Percentiles rank a stretch among this genome's conserved stretches.
Evolutionary conservation across 1,140 invertebrate species (phyloP).

Genomic region (Hylaeus anthracinus): DNA sequence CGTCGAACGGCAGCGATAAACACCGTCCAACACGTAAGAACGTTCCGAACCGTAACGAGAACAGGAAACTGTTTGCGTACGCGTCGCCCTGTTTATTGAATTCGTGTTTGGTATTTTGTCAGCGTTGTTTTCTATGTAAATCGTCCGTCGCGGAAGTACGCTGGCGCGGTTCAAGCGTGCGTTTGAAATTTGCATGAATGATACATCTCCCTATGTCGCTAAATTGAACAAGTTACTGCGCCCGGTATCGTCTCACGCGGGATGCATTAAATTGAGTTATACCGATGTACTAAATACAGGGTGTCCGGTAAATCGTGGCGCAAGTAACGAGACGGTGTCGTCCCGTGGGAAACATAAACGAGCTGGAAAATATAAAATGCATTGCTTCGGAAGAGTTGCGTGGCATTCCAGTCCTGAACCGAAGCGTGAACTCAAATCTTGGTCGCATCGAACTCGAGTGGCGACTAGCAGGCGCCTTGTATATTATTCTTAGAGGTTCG

Average conservation of each 20-base stretch:
- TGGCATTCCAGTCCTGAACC: background rate
- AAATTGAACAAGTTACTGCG: conserved; percentile 43
- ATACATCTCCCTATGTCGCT: conserved; percentile 21
- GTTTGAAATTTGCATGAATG: conserved; percentile 39
- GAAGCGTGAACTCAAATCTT: background rate
- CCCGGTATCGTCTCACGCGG: conserved; percentile 10
- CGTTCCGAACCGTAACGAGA: background rate
- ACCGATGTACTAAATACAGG: background rate
- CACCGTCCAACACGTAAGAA: conserved; percentile 7
- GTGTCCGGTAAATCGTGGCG: background rate
- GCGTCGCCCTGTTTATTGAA: conserved; percentile 9
- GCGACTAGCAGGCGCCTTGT: too few species aligned
- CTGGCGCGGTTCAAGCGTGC: background rate
- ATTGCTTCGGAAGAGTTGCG: background rate
- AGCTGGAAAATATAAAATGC: too few species aligned
- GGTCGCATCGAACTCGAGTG: background rate
- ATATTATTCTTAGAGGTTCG: too few species aligned
- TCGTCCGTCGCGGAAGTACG: background rate
- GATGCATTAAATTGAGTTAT: conserved; percentile 42
- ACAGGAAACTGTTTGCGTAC: background rate
- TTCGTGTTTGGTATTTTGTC: conserved; percentile 7
- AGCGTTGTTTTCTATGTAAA: conserved; percentile 14
- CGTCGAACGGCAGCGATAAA: conserved; percentile 10
- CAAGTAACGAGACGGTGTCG: background rate
- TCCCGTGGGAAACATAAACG: background rate